Conservation (phyloP, 2,113 vertebrate species). For the Dissostichus mawsoni region DNA sequence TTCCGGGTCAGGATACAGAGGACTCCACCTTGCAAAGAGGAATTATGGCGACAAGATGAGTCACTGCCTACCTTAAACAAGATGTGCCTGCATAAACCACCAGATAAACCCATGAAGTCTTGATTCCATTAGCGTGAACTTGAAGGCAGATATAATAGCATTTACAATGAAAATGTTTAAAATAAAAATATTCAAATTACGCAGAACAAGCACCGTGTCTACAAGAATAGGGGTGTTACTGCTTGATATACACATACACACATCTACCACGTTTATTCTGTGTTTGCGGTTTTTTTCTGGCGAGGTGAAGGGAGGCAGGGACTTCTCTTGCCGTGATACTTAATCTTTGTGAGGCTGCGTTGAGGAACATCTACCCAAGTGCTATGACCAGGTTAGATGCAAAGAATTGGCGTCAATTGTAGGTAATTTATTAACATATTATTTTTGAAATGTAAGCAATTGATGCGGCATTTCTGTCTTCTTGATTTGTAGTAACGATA, state of each 20-base stretch:
- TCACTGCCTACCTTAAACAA: background rate
- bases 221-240: background rate
- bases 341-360: constrained; percentile 17
- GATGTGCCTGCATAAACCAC: background rate
- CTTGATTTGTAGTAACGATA: background rate
- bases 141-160: background rate
- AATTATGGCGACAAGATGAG: constrained; percentile 17
- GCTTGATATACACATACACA: background rate
- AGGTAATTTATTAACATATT: background rate
- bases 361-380: background rate
- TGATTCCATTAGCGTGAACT: background rate
- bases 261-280: background rate
- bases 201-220: background rate
- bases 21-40: constrained; percentile 18
- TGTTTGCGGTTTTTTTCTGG: background rate
- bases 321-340: background rate
- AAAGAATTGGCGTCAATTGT: background rate
- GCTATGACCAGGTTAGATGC: background rate
- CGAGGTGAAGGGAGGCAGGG: background rate
- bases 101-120: too few species aligned
- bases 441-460: background rate
- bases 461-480: background rate
- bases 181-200: background rate
- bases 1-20: constrained; percentile 29
- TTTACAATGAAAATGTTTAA: background rate